These are phyloP conservation scores for Gila orcuttii DNA, from an alignment of 2,113 vertebrate species.

Conservation along the genomic window DNA sequence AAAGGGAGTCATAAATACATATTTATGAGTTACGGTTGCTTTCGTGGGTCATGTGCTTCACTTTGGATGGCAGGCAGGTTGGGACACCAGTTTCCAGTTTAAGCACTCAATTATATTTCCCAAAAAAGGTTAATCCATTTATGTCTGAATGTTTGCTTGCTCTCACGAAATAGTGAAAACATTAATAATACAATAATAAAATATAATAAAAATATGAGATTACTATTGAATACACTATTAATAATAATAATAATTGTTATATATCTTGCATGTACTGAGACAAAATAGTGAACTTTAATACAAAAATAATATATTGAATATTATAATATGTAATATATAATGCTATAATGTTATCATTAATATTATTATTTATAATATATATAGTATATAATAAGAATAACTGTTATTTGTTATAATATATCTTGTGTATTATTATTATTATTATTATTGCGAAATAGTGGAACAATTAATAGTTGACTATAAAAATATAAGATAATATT, in stretches of 20 bases:
- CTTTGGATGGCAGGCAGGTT: not conserved
- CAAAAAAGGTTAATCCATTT: not conserved
- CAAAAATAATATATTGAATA: too few relatives aligned
- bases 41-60: not conserved
- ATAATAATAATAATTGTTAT: not conserved
- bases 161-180: not conserved
- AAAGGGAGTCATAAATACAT: slow-evolving; percentile 41
- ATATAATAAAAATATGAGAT: not conserved
- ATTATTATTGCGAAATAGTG: not conserved
- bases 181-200: not conserved
- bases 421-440: too few relatives aligned
- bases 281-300: too few relatives aligned
- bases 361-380: too few relatives aligned
- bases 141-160: not conserved
- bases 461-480: not conserved
- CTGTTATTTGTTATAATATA: too few relatives aligned
- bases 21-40: slow-evolving; percentile 51
- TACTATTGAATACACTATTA: not conserved
- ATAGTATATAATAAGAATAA: too few relatives aligned
- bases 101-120: not conserved
- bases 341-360: too few relatives aligned
- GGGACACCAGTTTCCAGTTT: not conserved
- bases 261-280: too few relatives aligned
- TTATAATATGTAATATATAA: too few relatives aligned
- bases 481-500: not conserved